These are phyloP conservation scores for Meta bourneti DNA, from an alignment of 2,888 invertebrate genomes.

Conservation along the genomic window DNA sequence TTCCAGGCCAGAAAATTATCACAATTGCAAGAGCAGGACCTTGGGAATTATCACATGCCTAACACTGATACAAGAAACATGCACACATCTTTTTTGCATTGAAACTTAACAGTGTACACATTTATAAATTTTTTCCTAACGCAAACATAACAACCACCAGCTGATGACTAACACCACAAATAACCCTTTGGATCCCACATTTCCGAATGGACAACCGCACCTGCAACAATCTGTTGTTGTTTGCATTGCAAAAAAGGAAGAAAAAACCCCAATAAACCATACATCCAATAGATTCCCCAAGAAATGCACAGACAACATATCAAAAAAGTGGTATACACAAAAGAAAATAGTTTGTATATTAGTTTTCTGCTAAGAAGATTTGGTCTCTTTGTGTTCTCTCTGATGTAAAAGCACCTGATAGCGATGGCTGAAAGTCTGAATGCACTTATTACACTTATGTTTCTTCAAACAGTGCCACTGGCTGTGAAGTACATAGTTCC, in stretches of 20 bases:
- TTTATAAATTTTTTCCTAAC: conserved; percentile 51
- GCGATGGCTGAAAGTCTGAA: conserved; percentile 73
- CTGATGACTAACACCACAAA: conserved; percentile 67
- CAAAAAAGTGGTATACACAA: conserved; percentile 20
- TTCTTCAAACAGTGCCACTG: conserved; percentile 71
- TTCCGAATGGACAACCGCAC: conserved; percentile 29
- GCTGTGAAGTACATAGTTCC: conserved; percentile 72
- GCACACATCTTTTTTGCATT: conserved; percentile 34
- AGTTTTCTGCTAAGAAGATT: conserved; percentile 67
- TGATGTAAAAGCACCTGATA: conserved; percentile 76
- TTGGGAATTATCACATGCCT: conserved; percentile 76
- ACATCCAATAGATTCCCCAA: conserved; percentile 35
- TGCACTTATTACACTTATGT: conserved; percentile 72
- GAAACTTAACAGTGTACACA: conserved; percentile 46
- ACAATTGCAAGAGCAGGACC: conserved; percentile 74
- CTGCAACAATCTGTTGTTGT: conserved; percentile 47
- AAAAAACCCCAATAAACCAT: conserved; percentile 18
- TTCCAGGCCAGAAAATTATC: conserved; percentile 76
- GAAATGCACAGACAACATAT: conserved; percentile 48
- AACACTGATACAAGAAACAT: conserved; percentile 67
- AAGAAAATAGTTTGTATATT: conserved; percentile 23
- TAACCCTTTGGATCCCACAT: conserved; percentile 8
- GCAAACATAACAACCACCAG: conserved; percentile 68
- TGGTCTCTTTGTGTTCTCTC: conserved; percentile 71
- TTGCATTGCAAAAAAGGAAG: conserved; percentile 38